Base-by-base conservation (phyloP, 2,797 vertebrate species). In the Gymnothorax javanicus region DNA sequence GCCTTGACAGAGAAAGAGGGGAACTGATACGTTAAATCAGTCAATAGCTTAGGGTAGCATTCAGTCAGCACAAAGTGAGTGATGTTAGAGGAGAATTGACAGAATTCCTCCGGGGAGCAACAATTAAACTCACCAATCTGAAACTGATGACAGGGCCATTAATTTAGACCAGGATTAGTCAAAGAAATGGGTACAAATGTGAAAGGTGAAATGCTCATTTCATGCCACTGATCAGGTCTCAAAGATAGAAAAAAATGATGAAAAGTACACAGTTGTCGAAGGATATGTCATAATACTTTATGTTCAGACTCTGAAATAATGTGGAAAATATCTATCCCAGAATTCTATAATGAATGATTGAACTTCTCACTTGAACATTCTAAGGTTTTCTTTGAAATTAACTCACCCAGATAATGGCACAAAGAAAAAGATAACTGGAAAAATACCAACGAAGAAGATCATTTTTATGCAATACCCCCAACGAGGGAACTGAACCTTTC, bases 91-190 rank as follows among this genome's bases (percentile, higher is more conserved):
- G 84, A 89, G 88, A 81, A 87, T 88, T 85, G 91, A 90, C 90
- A 93, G 83, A 82, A 90, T 88, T 89, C 73, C 91, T 92, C 89
- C 90, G 90, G 92, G 93, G 91, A 92, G 83, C 84, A 90, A 86
- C 85, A 88, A 85, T 88, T 75, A 50, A 91, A 90, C 85, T 85
- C 86, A 88, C 86, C 56, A 69, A 89, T 90, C 91, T 60, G 84
- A 87, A 91, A 84, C 85, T 88, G 87, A 92, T 91, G 82, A 85
- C 85, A 91, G 90, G 89, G 90, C 93, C 89, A 88, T 89, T 59
- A 77, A 86, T 86, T 86, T 79, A 86, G 25, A 86, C 50, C 27
- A 60, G 71, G 52, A 86, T 77, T 20, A 56, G 33, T 56, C 43
- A 25, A 59, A 75, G 77, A 75, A 27, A 17, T 11, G n/a, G 52